Evolutionary conservation across 2,888 invertebrate genomes (phyloP), one percentile per base, ranked within the genome.

Genomic region (Stenodema calcarata): DNA sequence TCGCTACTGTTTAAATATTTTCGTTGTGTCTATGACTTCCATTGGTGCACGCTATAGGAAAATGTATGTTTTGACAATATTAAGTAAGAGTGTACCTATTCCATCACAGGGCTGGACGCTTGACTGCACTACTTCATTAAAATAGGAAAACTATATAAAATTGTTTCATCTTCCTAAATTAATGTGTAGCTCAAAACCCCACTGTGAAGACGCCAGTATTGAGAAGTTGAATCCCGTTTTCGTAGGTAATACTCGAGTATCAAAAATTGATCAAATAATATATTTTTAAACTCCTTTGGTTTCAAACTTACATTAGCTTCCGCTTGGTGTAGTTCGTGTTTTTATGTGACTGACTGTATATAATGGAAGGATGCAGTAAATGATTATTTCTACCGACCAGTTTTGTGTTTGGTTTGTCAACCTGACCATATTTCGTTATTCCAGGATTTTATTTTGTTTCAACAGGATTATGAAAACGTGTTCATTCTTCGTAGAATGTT

Each of bases 311-410:
- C 35, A 62, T 35, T 42, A 82, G 82, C 82, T 82, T 82, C 82
- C 70, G 82, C 82, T 50, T 82, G 27, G 27, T 42, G 82, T 82
- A 82, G 70, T 82, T 42, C 54, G 54, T 44, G 82, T 82, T 82
- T 82, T 69, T 82, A 82, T 82, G 82, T 82, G 82, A 82, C 82
- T 82, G 82, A 82, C 27, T 82, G 82, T 82, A 70, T 69, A 82
- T 82, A 82, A 69, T 12, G 42, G 50, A 70, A 62, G 16, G 30
- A 70, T 82, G 35, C 69, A 82, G 70, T 70, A 82, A 82, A 80
- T 28, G 41, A 69, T 69, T 35, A 82, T 82, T 82, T 82, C 82
- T 82, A 82, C 69, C 82, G 41, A 70, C 28, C 70, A 54, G 54
- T 16, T 6, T 80, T 41, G 18, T n/a, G 41, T 41, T 78, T 23